phyloP scores from a whole-genome alignment of 2,113 vertebrate species.

The Callorhinus ursinus region DNA sequence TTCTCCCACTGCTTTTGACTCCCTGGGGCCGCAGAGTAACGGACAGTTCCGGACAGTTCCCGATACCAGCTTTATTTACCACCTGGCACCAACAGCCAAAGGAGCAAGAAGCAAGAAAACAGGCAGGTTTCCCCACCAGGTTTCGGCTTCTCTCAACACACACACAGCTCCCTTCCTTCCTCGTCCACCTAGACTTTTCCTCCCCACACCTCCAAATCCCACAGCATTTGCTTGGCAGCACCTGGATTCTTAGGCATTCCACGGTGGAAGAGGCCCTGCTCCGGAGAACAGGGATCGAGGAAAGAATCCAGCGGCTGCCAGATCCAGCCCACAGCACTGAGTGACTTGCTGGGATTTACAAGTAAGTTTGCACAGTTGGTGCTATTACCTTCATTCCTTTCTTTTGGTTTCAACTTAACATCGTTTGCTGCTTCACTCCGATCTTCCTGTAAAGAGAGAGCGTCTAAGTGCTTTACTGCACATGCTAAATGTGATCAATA shows the following conservation, averaged over 20 bases:
- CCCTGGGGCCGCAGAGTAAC: not conserved
- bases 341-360: not conserved
- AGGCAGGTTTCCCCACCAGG: not conserved
- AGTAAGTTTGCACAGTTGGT: not conserved
- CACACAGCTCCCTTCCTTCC: not conserved
- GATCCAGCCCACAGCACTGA: not conserved
- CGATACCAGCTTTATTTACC: not conserved
- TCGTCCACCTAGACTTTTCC: not conserved
- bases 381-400: not conserved
- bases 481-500: not conserved
- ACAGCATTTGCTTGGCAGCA: too few relatives aligned
- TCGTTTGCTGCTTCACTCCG: not conserved
- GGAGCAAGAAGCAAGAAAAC: not conserved
- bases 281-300: accelerated
- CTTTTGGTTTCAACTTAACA: not conserved
- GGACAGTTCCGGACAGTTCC: not conserved
- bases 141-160: not conserved
- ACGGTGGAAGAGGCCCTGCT: too few relatives aligned
- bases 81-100: not conserved
- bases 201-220: too few relatives aligned
- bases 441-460: not conserved
- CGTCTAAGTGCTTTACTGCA: not conserved
- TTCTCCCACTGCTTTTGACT: not conserved
- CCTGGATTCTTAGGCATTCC: not conserved
- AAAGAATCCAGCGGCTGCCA: too few relatives aligned